phyloP scores from a whole-genome alignment of 2,797 vertebrate genomes.

The Pseudotriccus pelzelni region DNA sequence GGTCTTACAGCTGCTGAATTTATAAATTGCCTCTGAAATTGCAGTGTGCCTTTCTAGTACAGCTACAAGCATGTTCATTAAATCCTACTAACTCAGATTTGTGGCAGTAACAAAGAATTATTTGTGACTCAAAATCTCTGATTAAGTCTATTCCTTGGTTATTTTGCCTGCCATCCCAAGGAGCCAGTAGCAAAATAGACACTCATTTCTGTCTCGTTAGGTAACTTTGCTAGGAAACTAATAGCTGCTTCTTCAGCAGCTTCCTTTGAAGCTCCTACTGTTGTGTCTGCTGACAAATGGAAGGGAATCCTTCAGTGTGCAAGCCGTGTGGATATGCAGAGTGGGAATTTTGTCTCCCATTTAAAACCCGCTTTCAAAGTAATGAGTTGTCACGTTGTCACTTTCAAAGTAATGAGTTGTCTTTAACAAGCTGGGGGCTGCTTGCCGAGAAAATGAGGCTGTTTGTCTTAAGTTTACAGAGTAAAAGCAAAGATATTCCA shows the following conservation, averaged over 20 bases:
- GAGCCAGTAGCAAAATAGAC: background rate
- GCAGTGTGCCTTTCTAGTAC: background rate
- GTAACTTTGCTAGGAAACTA: background rate
- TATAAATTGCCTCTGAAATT: background rate
- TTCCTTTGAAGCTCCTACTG: background rate
- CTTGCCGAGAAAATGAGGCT: conserved; percentile 5
- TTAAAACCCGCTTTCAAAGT: background rate
- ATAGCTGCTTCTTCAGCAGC: background rate
- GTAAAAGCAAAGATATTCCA: conserved; percentile 6
- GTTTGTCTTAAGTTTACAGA: background rate
- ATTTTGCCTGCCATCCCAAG: background rate
- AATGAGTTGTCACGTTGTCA: background rate
- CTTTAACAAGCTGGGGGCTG: background rate
- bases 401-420: conserved; percentile 11
- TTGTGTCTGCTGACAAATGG: conserved; percentile 15
- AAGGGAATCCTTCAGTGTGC: background rate
- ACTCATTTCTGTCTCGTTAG: background rate
- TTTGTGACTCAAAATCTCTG: background rate
- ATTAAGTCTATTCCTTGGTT: background rate
- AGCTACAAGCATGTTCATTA: background rate
- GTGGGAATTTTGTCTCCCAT: conserved; percentile 6
- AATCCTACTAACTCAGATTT: background rate
- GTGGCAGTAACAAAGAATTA: background rate
- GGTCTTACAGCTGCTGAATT: background rate
- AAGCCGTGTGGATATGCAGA: background rate